A percentile compares a stretch with the other conserved stretches of the same genome.
phyloP scores from a whole-genome alignment of 2,113 vertebrate species.

The Hippolais icterina region DNA sequence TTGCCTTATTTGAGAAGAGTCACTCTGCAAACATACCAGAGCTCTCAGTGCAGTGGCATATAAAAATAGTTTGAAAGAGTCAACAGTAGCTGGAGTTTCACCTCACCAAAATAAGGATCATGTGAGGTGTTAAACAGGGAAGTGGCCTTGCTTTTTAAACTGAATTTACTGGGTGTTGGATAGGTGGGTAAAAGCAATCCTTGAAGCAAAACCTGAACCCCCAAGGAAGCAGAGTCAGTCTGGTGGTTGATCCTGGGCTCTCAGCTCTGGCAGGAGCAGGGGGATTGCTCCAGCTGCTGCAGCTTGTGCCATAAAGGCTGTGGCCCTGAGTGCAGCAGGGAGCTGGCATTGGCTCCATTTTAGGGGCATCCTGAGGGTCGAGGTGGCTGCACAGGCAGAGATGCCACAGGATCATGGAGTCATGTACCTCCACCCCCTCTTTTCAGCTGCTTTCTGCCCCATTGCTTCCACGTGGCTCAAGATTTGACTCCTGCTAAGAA shows the following conservation, averaged over 20 bases:
- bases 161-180: not conserved
- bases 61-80: constrained; percentile 45
- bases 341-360: not conserved
- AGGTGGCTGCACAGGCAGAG: not conserved
- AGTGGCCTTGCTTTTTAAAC: not conserved
- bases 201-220: not conserved
- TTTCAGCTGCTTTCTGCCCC: not conserved
- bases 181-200: not conserved
- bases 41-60: not conserved
- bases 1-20: constrained; percentile 55
- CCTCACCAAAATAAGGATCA: not conserved
- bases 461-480: not conserved
- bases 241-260: not conserved
- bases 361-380: accelerated
- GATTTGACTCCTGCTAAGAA: not conserved
- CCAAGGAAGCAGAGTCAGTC: not conserved
- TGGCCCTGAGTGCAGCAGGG: not conserved
- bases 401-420: not conserved
- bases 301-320: not conserved
- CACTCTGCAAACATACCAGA: constrained; percentile 39
- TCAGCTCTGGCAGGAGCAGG: not conserved
- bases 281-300: not conserved
- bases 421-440: not conserved
- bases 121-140: not conserved
- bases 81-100: constrained; percentile 21